Base-by-base conservation (phyloP, 2,797 vertebrate genomes). In the Triplophysa yarkandensis region DNA sequence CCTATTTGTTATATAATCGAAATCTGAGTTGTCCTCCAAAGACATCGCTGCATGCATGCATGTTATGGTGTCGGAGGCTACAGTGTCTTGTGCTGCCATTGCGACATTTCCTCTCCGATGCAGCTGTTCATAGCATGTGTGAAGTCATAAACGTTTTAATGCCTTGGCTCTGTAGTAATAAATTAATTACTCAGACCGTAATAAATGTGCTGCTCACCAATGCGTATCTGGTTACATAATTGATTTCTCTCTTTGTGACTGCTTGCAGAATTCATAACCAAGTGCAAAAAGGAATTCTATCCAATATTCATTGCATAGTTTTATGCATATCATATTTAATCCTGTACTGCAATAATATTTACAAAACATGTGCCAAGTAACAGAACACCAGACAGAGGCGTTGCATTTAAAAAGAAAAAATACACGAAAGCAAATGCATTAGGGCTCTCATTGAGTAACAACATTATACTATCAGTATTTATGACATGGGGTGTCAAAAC, bases 61-160 rank as follows among this genome's bases (percentile, higher is more conserved):
- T 39, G 36, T 3, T 52, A 21, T 39, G 8, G 32, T 63, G 23
- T 30, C 44, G 10, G 69, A 19, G 21, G 43, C 16, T 48, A 27
- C 21, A 60, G 41, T 13, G 30, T 48, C 43, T 68, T 62, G 23
- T 82, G 43, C 50, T 57, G 78, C 83, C 68, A 81, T 70, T 63
- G 76, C 83, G 76, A 78, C 80, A 77, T 50, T 85, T 83, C 87
- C 86, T 75, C 83, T 63, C 74, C 74, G 68, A 82, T 87, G 91
- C 90, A 93, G 88, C 91, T 92, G 90, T 91, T 89, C 91, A 90
- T 94, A 94, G 93, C 93, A 93, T 93, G 92, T 93, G 93, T 94
- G 93, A 92, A 95, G 94, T 91, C 94, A 92, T 96, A 95, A 96
- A 96, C 94, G 88, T 95, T 97, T 96, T 96, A 96, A 93, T 90